Evolutionary conservation across 2,797 vertebrate genomes (phyloP), one percentile per base, ranked within the genome.

Genomic region (Hafferia zeledoni): DNA sequence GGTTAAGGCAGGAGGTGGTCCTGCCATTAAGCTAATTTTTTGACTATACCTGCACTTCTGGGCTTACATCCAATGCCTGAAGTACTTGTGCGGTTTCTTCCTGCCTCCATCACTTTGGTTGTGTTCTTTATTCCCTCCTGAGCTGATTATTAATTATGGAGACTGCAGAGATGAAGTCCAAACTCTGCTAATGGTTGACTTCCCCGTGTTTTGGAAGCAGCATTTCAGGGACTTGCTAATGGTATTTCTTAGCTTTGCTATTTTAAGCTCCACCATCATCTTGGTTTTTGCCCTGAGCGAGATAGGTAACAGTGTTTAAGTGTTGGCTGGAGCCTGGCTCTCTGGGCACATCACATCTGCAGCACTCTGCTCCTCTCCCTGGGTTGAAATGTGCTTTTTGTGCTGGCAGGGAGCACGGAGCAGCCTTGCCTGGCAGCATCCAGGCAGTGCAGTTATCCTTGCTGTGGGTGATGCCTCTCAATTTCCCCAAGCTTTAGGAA

Each of bases 61-160:
- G 81, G 89, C 90, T 87, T 68, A 24, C 46, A n/a, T 90, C 89
- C 95, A 94, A 85, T n/a, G 57, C 86, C 81, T 49, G 77, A 89
- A 92, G 92, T 74, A 87, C 59, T 86, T 33, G 44, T 17, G 41
- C 0, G 0, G 56, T 90, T 95, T 89, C 81, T 50, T 93, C 57
- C 89, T 74, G 59, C 63, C 71, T 89, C 81, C 75, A 59, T 91
- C 64, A 46, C 83, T 57, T 70, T 49, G 2, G 64, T 28, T 80
- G 70, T 82, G 16, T 76, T 92, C 65, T 76, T 61, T 69, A 8
- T 93, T 96, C 93, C 84, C 83, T 87, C 59, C 64, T 78, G 88
- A 89, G 81, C 94, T 93, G 13, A 60, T 96, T 95, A 92, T 96
- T 96, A 95, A 96, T 95, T 95, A 96, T 90, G 89, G 90, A 92